Evolutionary conservation across 2,113 vertebrate species (phyloP).

Genomic region (Hypanus sabinus): DNA sequence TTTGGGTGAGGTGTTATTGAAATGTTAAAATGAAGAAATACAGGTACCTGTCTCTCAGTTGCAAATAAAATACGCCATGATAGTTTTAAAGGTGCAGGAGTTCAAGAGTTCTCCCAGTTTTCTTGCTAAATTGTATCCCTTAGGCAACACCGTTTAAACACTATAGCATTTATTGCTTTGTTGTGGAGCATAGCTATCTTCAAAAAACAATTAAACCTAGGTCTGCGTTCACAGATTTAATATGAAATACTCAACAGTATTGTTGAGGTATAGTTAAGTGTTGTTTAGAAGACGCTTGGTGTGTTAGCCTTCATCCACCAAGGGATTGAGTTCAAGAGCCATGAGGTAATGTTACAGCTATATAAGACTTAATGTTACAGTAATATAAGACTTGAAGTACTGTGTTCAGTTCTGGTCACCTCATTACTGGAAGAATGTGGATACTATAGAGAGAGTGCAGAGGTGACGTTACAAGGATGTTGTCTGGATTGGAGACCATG

Average conservation of each 20-base stretch:
- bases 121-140: background rate
- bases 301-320: too few relatives aligned
- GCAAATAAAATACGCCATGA: background rate
- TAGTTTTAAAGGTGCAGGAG: background rate
- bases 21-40: background rate
- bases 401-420: too few relatives aligned
- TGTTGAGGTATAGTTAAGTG: too few relatives aligned
- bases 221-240: background rate
- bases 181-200: background rate
- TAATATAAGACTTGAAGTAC: too few relatives aligned
- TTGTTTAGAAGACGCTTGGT: too few relatives aligned
- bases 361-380: too few relatives aligned
- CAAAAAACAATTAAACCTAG: background rate
- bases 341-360: too few relatives aligned
- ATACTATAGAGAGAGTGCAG: too few relatives aligned
- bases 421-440: too few relatives aligned
- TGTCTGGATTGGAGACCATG: too few relatives aligned
- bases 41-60: background rate
- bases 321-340: too few relatives aligned
- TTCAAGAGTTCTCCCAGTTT: background rate
- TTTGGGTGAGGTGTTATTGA: background rate
- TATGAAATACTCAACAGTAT: background rate
- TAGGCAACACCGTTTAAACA: background rate
- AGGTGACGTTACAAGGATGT: too few relatives aligned
- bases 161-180: background rate